These are phyloP conservation scores for Coracopsis vasa DNA, from an alignment of 2,113 vertebrate genomes.

Conservation along the genomic window DNA sequence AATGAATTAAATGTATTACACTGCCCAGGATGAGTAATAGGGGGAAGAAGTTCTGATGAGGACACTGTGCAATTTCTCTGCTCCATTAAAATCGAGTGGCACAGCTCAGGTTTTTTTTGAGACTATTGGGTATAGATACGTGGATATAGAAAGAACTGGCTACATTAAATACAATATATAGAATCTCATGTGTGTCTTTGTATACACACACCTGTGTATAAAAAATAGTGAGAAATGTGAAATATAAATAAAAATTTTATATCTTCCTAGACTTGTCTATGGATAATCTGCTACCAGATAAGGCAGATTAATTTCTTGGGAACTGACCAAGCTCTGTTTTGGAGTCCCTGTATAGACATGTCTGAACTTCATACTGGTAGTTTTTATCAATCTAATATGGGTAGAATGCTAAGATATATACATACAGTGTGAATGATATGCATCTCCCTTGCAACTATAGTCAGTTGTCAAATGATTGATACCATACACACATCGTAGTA, in stretches of 20 bases:
- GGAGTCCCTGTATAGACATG: not conserved
- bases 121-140: not conserved
- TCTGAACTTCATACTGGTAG: not conserved
- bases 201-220: fast-evolving
- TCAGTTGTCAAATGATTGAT: not conserved
- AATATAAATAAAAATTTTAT: not conserved
- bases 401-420: not conserved
- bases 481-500: not conserved
- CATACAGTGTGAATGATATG: not conserved
- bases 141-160: not conserved
- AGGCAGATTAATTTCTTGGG: not conserved
- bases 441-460: not conserved
- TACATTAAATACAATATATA: not conserved
- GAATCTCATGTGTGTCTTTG: not conserved
- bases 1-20: conserved; percentile 12
- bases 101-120: not conserved
- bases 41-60: not conserved
- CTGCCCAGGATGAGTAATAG: not conserved
- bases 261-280: not conserved
- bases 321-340: not conserved
- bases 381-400: not conserved
- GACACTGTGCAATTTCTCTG: not conserved
- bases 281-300: not conserved
- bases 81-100: not conserved
- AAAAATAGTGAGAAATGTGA: not conserved